Evolutionary conservation across 2,888 invertebrate genomes (phyloP).

Genomic region (Xestoiulus laeticollis): DNA sequence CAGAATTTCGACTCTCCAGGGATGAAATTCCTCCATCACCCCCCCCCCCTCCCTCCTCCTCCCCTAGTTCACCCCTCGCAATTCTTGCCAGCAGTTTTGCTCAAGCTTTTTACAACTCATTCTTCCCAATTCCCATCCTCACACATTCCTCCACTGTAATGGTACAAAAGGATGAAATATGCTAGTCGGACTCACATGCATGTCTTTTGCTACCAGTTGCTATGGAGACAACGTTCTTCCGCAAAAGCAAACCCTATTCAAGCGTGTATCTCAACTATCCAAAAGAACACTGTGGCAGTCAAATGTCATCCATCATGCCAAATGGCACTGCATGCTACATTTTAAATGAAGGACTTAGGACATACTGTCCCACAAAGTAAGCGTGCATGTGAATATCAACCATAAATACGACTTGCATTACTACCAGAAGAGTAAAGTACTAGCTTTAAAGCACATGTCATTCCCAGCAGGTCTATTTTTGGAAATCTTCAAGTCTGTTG

Average conservation of each 20-base stretch:
- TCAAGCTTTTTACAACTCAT: constrained; percentile 18
- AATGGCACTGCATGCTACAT: not conserved
- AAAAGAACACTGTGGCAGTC: not conserved
- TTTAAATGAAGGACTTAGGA: not conserved
- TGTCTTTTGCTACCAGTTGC: constrained; percentile 19
- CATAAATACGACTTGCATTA: not conserved
- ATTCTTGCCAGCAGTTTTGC: constrained; percentile 1
- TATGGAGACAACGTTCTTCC: not conserved
- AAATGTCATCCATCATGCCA: not conserved
- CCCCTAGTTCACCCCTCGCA: too few species aligned
- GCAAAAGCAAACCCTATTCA: not conserved
- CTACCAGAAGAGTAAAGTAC: not conserved
- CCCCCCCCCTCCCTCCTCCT: too few species aligned
- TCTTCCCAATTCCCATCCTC: constrained; percentile 24
- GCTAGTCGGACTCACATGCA: not conserved
- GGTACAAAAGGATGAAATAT: not conserved
- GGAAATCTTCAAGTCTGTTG: not conserved
- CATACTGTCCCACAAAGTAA: not conserved
- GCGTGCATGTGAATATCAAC: not conserved
- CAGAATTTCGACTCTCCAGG: not conserved
- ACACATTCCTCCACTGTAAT: constrained; percentile 14
- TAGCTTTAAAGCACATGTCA: not conserved
- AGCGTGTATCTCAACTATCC: not conserved
- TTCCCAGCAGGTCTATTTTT: not conserved
- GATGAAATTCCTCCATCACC: not conserved